phyloP scores from a whole-genome alignment of 2,797 vertebrate species.

The Gymnoscopelus braueri region DNA sequence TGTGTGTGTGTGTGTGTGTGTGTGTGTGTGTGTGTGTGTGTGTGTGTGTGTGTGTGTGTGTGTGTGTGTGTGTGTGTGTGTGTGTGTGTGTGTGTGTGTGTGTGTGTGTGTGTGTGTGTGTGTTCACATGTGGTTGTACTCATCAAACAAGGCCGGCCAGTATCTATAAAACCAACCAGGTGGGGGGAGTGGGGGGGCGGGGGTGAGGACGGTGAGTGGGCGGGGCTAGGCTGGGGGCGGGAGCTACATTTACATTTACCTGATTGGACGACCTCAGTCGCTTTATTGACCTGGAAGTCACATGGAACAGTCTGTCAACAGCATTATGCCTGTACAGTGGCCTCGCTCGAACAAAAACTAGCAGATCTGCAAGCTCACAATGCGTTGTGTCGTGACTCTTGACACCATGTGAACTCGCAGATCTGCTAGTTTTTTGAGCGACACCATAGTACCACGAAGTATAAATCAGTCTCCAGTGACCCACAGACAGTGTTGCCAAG shows the following conservation, averaged over 20 bases:
- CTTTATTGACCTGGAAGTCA: constrained; percentile 96
- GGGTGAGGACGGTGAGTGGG: constrained; percentile 69
- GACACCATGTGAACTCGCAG: no score
- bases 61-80: no score
- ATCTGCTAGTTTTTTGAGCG: no score
- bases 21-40: constrained; percentile 60
- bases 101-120: constrained; percentile 66
- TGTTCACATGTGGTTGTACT: constrained; percentile 14
- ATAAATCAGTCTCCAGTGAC: no score
- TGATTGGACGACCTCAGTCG: constrained; percentile 90
- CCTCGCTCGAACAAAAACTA: no score
- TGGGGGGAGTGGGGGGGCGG: constrained; percentile 63
- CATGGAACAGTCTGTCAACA: constrained; percentile 74
- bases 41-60: no score
- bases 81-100: no score
- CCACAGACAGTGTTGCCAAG: no score
- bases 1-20: constrained; percentile 67
- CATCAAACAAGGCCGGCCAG: constrained; percentile 33
- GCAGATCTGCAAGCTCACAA: no score
- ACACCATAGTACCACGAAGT: no score
- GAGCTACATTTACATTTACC: constrained; percentile 87
- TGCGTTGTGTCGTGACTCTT: no score
- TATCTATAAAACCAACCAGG: constrained; percentile 39
- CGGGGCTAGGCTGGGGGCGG: constrained; percentile 72
- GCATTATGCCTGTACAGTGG: constrained; percentile 15